Conservation (phyloP, 2,113 vertebrate species). For the Larimichthys crocea region DNA sequence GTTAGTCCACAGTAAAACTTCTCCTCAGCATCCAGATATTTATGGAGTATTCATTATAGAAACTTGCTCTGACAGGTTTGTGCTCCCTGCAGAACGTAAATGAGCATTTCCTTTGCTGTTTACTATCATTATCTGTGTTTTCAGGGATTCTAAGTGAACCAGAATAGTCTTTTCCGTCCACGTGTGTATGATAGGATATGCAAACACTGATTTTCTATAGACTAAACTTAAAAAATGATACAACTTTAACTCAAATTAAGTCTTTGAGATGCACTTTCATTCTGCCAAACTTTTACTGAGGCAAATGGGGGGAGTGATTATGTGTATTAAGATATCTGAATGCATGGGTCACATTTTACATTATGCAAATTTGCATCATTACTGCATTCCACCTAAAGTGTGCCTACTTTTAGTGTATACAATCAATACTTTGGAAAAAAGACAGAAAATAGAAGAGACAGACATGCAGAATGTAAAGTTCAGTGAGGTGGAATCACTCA, state of each 20-base stretch:
- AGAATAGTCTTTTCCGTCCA: not conserved
- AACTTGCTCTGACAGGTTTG: slow-evolving; percentile 40
- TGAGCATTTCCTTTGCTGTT: not conserved
- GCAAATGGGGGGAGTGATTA: not conserved
- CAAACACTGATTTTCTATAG: slow-evolving; percentile 19
- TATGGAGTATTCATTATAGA: slow-evolving; percentile 28
- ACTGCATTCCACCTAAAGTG: not conserved
- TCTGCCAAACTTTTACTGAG: not conserved
- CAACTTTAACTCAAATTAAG: not conserved
- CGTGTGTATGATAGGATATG: not conserved
- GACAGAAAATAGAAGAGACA: not conserved
- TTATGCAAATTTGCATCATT: not conserved
- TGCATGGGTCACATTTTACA: not conserved
- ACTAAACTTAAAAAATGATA: not conserved
- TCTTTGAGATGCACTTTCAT: not conserved
- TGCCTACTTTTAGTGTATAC: not conserved
- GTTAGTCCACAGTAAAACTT: slow-evolving; percentile 35
- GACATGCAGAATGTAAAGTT: not conserved
- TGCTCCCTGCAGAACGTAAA: slow-evolving; percentile 6
- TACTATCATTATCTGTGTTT: not conserved
- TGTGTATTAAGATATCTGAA: not conserved
- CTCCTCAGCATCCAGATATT: slow-evolving; percentile 10
- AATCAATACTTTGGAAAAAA: not conserved
- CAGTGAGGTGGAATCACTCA: not conserved
- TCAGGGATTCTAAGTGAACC: not conserved